Percentiles rank a stretch among this genome's conserved stretches.
phyloP scores from a whole-genome alignment of 2,888 invertebrate genomes.

The Lysandra bellargus region DNA sequence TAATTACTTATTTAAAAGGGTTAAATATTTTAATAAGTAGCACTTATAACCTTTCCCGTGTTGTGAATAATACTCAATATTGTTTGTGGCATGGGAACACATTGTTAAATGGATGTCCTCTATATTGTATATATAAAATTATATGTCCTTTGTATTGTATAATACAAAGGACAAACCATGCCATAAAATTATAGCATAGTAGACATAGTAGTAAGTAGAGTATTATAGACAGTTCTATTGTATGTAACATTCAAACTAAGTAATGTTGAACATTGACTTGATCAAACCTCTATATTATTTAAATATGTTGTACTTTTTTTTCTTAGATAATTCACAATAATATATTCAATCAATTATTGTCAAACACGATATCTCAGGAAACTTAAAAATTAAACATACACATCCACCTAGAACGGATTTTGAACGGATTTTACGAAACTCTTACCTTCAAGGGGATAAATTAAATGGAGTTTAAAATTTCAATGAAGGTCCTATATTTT shows the following conservation, averaged over 20 bases:
- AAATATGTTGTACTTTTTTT: too few species aligned
- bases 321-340: too few species aligned
- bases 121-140: not conserved
- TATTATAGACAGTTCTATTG: too few species aligned
- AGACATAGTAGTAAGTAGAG: not conserved
- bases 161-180: not conserved
- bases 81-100: conserved; percentile 1
- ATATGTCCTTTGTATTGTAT: not conserved
- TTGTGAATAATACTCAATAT: not conserved
- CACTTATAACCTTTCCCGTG: not conserved
- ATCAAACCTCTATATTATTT: too few species aligned
- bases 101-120: not conserved
- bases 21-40: not conserved
- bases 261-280: not conserved
- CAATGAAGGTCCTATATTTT: too few species aligned
- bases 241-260: not conserved
- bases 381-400: too few species aligned
- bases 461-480: too few species aligned
- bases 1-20: not conserved
- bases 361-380: too few species aligned
- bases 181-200: not conserved
- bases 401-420: too few species aligned
- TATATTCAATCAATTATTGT: too few species aligned
- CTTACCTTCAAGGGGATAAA: too few species aligned
- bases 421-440: too few species aligned